Evolutionary conservation across 2,797 vertebrate genomes (phyloP).

Genomic region (Meriones psammophilus): DNA sequence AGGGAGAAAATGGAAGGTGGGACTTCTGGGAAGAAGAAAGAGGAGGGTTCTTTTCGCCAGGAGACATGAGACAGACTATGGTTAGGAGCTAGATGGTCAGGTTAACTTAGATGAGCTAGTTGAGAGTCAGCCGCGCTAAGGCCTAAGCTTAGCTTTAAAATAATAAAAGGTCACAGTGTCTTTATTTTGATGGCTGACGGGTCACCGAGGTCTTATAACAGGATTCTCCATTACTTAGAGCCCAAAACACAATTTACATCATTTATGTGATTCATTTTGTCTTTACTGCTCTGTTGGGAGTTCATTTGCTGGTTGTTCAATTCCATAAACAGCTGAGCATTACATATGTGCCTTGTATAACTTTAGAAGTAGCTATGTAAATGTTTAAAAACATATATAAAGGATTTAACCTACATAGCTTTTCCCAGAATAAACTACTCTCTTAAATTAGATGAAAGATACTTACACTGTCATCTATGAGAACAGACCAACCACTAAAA

Average conservation of each 20-base stretch:
- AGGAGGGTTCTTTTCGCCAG: too few species aligned
- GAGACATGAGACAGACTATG: too few species aligned
- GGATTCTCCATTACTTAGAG: slow-evolving; percentile 35
- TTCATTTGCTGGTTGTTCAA: background rate
- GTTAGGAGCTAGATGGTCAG: too few species aligned
- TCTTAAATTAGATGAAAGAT: background rate
- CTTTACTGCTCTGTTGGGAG: background rate
- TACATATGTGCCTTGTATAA: background rate
- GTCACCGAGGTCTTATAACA: too few species aligned
- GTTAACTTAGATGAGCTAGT: too few species aligned
- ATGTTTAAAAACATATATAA: slow-evolving; percentile 1
- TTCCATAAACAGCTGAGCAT: slow-evolving; percentile 3
- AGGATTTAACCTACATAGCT: background rate
- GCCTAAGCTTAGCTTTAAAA: too few species aligned
- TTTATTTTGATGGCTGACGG: too few species aligned
- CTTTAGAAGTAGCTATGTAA: background rate
- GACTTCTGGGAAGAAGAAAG: too few species aligned
- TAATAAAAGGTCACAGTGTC: too few species aligned
- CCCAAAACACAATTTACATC: background rate
- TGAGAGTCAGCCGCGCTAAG: too few species aligned
- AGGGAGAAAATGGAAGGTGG: too few species aligned
- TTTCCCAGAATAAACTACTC: slow-evolving; percentile 23
- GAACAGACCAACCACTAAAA: background rate
- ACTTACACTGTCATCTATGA: background rate
- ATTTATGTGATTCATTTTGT: background rate